Base-by-base conservation (phyloP, 2,797 vertebrate genomes). In the Artibeus jamaicensis region DNA sequence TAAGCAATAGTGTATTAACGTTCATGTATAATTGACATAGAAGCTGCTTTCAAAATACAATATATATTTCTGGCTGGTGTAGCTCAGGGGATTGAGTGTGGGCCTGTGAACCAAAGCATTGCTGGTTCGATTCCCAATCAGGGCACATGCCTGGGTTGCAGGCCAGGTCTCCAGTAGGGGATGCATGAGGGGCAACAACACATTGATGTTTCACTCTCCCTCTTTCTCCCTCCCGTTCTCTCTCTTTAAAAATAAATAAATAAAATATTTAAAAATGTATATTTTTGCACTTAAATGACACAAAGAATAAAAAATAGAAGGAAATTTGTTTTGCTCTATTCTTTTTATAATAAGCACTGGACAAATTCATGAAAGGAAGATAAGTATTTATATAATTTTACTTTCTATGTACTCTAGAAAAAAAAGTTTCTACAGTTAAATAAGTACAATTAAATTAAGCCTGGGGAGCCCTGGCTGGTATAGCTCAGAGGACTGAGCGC, bases 261-360 rank as follows among this genome's bases (percentile, higher is more conserved):
- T 55, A 55, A 55, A 55, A 22, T 55, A 55, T 55, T 55, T 5
- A 5, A 50, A 50, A 50, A 50, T 55, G 7, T 55, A 55, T 55
- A 21, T 55, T 91, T 95, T 74, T 82, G 57, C 9, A 76, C 71
- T 95, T 77, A 44, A 81, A 70, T 39, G 68, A 96, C 79, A 57
- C 18, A n/a, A 79, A 74, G 81, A 76, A 44, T 93, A 57, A 5
- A 67, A 32, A 53, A 70, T 39, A 46, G 37, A 32, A 32, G 22
- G 53, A 44, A 84, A 34, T 95, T 86, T 82, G 26, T 78, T 77
- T 18, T 77, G 21, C 37, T n/a, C 22, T 62, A 18, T 77, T 89
- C 24, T 94, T 5, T 55, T 79, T 81, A 21, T 70, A 78, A 26
- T 10, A 65, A 91, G 32, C 81, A 84, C 62, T 65, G 6, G n/a